A percentile compares a stretch with the other conserved stretches of the same genome.
phyloP scores from a whole-genome alignment of 30 jellyfish, hydroid and myxozoan species.

The Aurelia sp. region DNA sequence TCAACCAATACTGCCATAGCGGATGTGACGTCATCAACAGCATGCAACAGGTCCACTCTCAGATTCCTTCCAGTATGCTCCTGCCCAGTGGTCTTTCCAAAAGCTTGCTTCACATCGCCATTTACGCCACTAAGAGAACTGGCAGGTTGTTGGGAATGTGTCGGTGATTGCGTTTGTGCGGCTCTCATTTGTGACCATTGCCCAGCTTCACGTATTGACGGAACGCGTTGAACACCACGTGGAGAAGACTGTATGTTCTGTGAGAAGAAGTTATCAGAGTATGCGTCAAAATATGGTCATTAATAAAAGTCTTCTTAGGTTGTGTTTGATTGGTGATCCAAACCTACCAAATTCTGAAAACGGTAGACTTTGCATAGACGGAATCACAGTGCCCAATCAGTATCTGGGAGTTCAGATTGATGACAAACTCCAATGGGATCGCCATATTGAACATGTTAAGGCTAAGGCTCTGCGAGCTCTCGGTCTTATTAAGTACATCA shows the following conservation, averaged over 20 bases:
- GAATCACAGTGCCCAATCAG: too few species aligned
- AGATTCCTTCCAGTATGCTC: constrained; percentile 73
- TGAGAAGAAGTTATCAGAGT: neutral
- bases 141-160: constrained; percentile 58
- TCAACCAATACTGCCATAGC: constrained; percentile 87
- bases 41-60: constrained; percentile 82
- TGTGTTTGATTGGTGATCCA: too few species aligned
- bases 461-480: too few species aligned
- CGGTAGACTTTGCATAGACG: too few species aligned
- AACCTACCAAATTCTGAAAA: too few species aligned
- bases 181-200: constrained; percentile 15
- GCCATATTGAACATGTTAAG: too few species aligned
- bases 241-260: constrained; percentile 88
- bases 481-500: too few species aligned
- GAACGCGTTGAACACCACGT: constrained; percentile 74
- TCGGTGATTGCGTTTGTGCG: constrained; percentile 47
- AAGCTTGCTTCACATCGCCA: constrained; percentile 98
- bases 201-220: constrained; percentile 49
- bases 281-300: too few species aligned
- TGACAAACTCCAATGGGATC: too few species aligned
- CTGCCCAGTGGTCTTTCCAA: constrained; percentile 64
- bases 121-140: constrained; percentile 90
- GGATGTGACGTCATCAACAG: constrained; percentile 94
- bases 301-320: too few species aligned
- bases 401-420: too few species aligned